phyloP scores from a whole-genome alignment of 2,888 invertebrate genomes.

The Pteria penguin region DNA sequence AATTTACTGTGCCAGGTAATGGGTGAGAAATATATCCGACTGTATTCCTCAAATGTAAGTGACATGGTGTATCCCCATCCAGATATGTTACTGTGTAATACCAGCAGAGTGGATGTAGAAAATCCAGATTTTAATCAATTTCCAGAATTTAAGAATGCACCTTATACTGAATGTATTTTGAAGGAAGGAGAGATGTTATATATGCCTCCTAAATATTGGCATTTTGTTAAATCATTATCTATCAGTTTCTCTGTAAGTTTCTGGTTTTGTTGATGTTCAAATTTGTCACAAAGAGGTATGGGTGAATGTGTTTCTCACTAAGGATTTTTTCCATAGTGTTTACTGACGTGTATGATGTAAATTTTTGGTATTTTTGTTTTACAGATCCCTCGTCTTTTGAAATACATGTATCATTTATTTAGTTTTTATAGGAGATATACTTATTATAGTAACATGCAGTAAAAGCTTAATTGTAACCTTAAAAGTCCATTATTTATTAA shows the following conservation, averaged over 20 bases:
- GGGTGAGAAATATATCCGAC: constrained; percentile 92
- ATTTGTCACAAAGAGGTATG: too few species aligned
- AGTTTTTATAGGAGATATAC: too few species aligned
- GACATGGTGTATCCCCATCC: constrained; percentile 89
- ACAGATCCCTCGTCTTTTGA: too few species aligned
- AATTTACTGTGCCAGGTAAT: constrained; percentile 89
- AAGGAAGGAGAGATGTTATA: constrained; percentile 93
- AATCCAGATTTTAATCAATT: constrained; percentile 86
- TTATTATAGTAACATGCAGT: too few species aligned
- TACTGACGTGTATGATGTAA: too few species aligned
- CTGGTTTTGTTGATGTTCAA: constrained; percentile 86
- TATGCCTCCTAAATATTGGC: constrained; percentile 98
- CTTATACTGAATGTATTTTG: constrained; percentile 85
- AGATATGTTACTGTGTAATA: constrained; percentile 89
- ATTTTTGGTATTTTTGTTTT: too few species aligned
- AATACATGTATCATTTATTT: too few species aligned
- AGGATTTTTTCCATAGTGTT: too few species aligned
- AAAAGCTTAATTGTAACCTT: too few species aligned
- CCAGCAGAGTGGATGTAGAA: constrained; percentile 93
- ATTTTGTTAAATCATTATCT: constrained; percentile 93
- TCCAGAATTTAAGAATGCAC: constrained; percentile 84
- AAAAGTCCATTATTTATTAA: too few species aligned
- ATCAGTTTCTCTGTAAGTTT: constrained; percentile 98
- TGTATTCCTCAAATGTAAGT: constrained; percentile 88
- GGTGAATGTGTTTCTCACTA: too few species aligned